Base-by-base conservation (phyloP, 1,140 invertebrate genomes). In the Formica selysi region DNA sequence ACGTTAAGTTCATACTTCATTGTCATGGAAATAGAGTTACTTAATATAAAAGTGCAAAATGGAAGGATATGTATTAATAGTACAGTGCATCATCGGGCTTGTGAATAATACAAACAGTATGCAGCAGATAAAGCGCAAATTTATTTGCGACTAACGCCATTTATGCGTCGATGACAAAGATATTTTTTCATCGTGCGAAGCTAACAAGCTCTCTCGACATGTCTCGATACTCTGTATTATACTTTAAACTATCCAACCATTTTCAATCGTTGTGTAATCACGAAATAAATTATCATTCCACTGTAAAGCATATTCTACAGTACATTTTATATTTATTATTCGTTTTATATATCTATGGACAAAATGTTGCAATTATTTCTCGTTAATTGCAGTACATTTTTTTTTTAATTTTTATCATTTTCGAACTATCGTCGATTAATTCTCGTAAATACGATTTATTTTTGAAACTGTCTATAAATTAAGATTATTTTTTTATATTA, bases 241-340 rank as follows among this genome's bases (percentile, higher is more conserved):
- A n/a, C 32, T 79, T 10, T 32, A 13, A 68, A 32, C 62, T n/a
- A 68, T 68, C 64, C 44, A 38, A 22, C 22, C 41, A 44, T 79
- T 65, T 78, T 26, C 36, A 68, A 19, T 54, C 29, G 48, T 80
- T 80, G 26, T 10, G 48, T 22, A 80, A 80, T 68, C 44, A n/a
- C 29, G 62, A 79, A 51, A 67, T 67, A 67, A 67, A 68, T 79
- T 67, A 79, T 67, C 26, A 79, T 62, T 76, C 74, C 26, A 62
- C 22, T 5, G 38, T 64, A 26, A 26, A n/a, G 5, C 13, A 62
- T 41, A 76, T 64, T 76, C 38, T 76, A 16, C 6, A 19, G 22
- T 8, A n/a, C 38, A 38, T 36, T n/a, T 22, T 26, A 41, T n/a
- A 22, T 64, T 76, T 64, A 76, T 62, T 19, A 51, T 48, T 29